A percentile compares a stretch with the other conserved stretches of the same genome.
These are phyloP conservation scores for Dasypogon diadema DNA, from an alignment of 2,888 invertebrate genomes.

Conservation along the genomic window DNA sequence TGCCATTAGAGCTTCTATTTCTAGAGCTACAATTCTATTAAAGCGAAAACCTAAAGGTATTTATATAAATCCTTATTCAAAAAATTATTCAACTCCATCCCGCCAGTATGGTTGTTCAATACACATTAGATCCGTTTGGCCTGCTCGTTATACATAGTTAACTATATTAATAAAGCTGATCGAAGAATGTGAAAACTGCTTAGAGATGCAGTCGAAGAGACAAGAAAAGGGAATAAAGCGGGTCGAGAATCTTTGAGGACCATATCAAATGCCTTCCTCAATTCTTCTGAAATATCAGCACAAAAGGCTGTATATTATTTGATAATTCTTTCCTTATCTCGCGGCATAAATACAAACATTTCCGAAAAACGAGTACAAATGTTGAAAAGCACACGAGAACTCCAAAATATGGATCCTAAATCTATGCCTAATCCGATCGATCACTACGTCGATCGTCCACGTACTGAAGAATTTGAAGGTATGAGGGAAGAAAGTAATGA, in stretches of 20 bases:
- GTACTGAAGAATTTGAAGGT: too few relatives aligned
- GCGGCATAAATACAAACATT: not conserved
- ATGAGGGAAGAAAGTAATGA: not conserved
- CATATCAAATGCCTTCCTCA: slow-evolving; percentile 8
- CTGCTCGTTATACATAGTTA: not conserved
- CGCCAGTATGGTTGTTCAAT: slow-evolving; percentile 1
- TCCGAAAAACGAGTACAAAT: slow-evolving; percentile 1
- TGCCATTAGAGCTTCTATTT: not conserved
- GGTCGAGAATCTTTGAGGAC: not conserved
- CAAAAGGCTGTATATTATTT: slow-evolving; percentile 8
- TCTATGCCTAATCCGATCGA: not conserved
- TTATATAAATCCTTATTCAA: not conserved
- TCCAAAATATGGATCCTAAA: not conserved
- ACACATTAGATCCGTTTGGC: not conserved
- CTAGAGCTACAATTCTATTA: not conserved
- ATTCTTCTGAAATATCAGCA: slow-evolving; percentile 3
- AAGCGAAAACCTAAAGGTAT: not conserved
- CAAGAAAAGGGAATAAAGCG: not conserved
- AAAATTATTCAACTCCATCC: not conserved
- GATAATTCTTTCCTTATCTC: too few relatives aligned
- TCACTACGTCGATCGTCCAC: slow-evolving; percentile 21
- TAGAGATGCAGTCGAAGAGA: slow-evolving; percentile 2
- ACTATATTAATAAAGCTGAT: slow-evolving; percentile 28
- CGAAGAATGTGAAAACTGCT: slow-evolving; percentile 1
- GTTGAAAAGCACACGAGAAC: not conserved